Base-by-base conservation (phyloP, 1,140 invertebrate genomes). In the Caenorhabditis remanei region DNA sequence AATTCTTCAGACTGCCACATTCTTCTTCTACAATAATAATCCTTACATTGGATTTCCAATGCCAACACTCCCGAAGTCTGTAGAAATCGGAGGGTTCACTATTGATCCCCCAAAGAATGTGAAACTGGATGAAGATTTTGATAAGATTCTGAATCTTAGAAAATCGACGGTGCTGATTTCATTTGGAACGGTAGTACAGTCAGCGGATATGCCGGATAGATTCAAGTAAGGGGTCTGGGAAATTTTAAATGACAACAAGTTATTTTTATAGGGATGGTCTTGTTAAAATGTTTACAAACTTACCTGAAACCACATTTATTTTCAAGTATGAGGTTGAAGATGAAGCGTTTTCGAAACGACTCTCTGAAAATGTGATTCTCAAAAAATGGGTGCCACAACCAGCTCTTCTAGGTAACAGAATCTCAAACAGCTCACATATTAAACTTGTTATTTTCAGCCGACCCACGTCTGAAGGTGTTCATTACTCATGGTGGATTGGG, bases 401-500 rank as follows among this genome's bases (percentile, higher is more conserved):
- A 19, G 87, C 87, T 19, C 87, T 88, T 19, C 21, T 88, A 21
- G 85, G 85, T 85, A 32, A 32, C 1, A 1, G 84, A 85, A 16
- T 4, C 40, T 2, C 40, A 3, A 53, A 6, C 9, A 3, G 3
- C 24, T 40, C 16, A 0, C 1, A 21, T 79, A 11, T 8, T 41
- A 1, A 19, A 2, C 0, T 8, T 83, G 24, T 82, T 83, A 46
- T 50, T 90, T 84, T 48, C 84, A 86, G 90, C 87, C 46, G 90
- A 90, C 83, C 85, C 85, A 40, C 82, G 88, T 41, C 67, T 88
- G 24, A 48, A 46, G 4, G 14, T 88, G 7, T 90, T 90, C 89
- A 89, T 90, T 61, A 91, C 90, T 11, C 90, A 90, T 50, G 88
- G 87, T 55, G 90, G 90, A 32, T 85, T 87, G 55, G 90, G 90